Evolutionary conservation across 2,113 vertebrate genomes (phyloP).

Genomic region (Platichthys stellatus): DNA sequence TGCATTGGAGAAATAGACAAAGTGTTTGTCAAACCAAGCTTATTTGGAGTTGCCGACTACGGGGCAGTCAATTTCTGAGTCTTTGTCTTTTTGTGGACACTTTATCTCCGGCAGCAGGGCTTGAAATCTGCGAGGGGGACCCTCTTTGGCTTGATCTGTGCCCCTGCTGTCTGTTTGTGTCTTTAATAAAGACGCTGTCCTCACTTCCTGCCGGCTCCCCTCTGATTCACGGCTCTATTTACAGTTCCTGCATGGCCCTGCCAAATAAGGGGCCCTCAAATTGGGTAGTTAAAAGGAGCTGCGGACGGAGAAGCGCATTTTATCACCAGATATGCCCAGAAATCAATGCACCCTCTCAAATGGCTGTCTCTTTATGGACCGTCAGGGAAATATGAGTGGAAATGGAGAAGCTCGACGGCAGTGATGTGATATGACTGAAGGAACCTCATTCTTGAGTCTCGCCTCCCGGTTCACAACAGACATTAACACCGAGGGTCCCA

Average conservation of each 20-base stretch:
- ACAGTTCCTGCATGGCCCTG: constrained; percentile 73
- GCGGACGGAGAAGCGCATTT: constrained; percentile 73
- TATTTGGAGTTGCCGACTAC: constrained; percentile 1
- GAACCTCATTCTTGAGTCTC: constrained; percentile 69
- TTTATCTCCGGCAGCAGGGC: constrained; percentile 30
- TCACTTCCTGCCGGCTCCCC: constrained; percentile 51
- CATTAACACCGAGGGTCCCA: constrained; percentile 70
- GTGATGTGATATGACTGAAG: constrained; percentile 71
- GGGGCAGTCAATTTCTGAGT: background rate
- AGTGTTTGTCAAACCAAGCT: background rate
- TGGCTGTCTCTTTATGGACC: constrained; percentile 80
- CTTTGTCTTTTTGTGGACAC: constrained; percentile 29
- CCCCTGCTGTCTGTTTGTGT: constrained; percentile 42
- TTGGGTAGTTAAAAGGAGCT: constrained; percentile 80
- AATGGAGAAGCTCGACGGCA: constrained; percentile 64
- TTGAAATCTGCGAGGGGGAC: constrained; percentile 28
- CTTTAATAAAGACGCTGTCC: constrained; percentile 61
- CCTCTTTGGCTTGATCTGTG: constrained; percentile 35
- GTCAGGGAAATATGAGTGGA: constrained; percentile 79
- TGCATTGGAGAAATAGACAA: background rate
- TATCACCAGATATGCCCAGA: constrained; percentile 81
- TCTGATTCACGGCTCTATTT: constrained; percentile 76
- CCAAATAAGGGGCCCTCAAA: constrained; percentile 78
- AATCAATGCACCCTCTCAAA: constrained; percentile 82
- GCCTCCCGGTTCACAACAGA: constrained; percentile 67